Evolutionary conservation across 1,140 invertebrate genomes (phyloP), one percentile per base, ranked within the genome.

Genomic region (Aphelenchoides avenae): DNA sequence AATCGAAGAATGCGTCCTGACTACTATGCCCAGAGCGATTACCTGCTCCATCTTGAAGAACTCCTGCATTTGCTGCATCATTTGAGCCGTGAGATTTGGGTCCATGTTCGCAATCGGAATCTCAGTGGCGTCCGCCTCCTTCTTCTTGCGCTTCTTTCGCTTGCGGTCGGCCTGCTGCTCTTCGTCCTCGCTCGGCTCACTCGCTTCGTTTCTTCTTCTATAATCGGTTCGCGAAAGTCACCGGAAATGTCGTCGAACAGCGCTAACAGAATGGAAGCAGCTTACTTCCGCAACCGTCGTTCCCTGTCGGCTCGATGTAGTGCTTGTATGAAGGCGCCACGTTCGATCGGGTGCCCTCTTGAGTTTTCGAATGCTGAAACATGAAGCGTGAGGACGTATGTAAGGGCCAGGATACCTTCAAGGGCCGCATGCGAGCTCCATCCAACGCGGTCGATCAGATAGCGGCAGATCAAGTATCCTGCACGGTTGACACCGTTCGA

Each of bases 401-500:
- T 5, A 80, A 64, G 1, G 83, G 79, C 9, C 40, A n/a, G 26
- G 31, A 22, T 27, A 71, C 70, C 72, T 41, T 77, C 58, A 27
- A 71, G 50, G 27, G 61, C 60, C 56, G 61, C 53, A 50, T 72
- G 52, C 6, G 57, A 62, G 39, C 52, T 56, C 64, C 55, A 71
- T 79, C 85, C 83, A 71, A 84, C 87, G 64, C 84, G 81, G 70
- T 60, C 61, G 33, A 75, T 70, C 4, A 74, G 58, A 58, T 76
- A 82, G 65, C 79, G 78, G 64, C 89, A 91, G 48, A 92, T 84
- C 52, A 92, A 82, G 74, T 89, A 92, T 0, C 89, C 90, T 4
- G 89, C 88, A 52, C 90, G 82, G 77, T 93, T 92, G 1, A 92
- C 80, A 7, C 89, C 89, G 76, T 92, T 89, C 0, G 89, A 91